phyloP scores from a whole-genome alignment of 2,888 invertebrate genomes.

The Anoplius nigerrimus region DNA sequence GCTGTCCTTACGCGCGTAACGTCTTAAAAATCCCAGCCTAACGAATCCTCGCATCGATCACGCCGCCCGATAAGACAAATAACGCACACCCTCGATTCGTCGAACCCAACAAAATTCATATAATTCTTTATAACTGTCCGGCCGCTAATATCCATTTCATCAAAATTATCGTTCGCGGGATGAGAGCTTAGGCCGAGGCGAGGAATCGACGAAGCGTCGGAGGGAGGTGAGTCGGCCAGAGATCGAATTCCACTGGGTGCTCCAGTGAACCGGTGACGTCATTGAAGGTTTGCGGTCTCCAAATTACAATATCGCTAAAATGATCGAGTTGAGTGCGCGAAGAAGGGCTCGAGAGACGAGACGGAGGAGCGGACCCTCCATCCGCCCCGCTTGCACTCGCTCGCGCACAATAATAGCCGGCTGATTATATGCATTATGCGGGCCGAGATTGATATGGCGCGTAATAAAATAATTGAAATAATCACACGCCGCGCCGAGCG shows the following conservation, averaged over 20 bases:
- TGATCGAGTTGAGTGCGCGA: slow-evolving; percentile 46
- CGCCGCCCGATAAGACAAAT: slow-evolving; percentile 45
- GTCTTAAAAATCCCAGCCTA: no score
- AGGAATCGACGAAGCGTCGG: neutral
- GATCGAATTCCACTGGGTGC: slow-evolving; percentile 53
- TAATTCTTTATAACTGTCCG: slow-evolving; percentile 60
- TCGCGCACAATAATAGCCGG: slow-evolving; percentile 59
- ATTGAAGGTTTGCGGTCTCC: slow-evolving; percentile 62
- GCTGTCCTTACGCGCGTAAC: no score
- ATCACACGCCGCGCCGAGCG: slow-evolving; percentile 61
- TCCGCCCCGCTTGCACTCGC: slow-evolving; percentile 19
- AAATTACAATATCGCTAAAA: slow-evolving; percentile 71
- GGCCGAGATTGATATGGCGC: slow-evolving; percentile 65
- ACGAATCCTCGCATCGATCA: slow-evolving; percentile 16
- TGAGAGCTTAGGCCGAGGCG: neutral
- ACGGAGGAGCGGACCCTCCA: slow-evolving; percentile 25
- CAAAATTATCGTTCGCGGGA: slow-evolving; percentile 43
- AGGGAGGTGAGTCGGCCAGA: slow-evolving; percentile 19
- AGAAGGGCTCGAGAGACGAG: slow-evolving; percentile 4
- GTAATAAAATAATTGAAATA: slow-evolving; percentile 73
- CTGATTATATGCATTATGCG: slow-evolving; percentile 69
- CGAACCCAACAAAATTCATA: slow-evolving; percentile 53
- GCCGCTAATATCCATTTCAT: slow-evolving; percentile 59
- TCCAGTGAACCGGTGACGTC: slow-evolving; percentile 58
- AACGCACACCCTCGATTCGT: slow-evolving; percentile 58